phyloP scores from a whole-genome alignment of 2,888 invertebrate genomes.

The Eristalinus aeneus region DNA sequence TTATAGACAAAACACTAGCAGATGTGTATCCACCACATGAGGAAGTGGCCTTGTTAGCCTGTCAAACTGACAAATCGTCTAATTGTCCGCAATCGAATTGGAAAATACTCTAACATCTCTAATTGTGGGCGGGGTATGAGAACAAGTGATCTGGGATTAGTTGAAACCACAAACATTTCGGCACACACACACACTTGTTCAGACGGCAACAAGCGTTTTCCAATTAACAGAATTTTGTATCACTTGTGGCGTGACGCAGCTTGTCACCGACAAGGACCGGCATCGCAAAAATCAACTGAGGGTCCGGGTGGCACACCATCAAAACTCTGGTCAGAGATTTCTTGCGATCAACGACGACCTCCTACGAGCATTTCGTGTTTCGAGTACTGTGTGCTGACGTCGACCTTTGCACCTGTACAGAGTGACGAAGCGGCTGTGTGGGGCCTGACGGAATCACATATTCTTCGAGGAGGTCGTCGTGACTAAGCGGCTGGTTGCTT shows the following conservation, averaged over 20 bases:
- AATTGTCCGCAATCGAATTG: not conserved
- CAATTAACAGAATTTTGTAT: conserved; percentile 64
- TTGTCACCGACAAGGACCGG: conserved; percentile 7
- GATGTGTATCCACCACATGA: not conserved
- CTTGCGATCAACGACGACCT: conserved; percentile 26
- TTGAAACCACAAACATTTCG: conserved; percentile 45
- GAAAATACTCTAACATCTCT: not conserved
- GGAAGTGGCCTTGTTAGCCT: not conserved
- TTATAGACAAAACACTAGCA: not conserved
- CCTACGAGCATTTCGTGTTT: not conserved
- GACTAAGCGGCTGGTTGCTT: not conserved
- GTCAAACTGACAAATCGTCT: not conserved
- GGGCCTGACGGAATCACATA: not conserved
- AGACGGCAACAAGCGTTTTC: conserved; percentile 61
- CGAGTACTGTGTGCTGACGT: not conserved
- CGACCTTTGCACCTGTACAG: not conserved
- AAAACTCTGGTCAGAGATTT: not conserved
- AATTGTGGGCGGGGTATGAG: not conserved
- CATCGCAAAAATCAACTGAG: conserved; percentile 18
- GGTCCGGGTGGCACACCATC: not conserved
- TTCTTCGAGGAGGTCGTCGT: not conserved
- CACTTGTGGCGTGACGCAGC: conserved; percentile 44
- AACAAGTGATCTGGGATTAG: not conserved
- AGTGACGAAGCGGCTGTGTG: not conserved
- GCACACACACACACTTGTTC: conserved; percentile 38